Evolutionary conservation across 2,797 vertebrate genomes (phyloP).

Genomic region (Eulemur mongoz): DNA sequence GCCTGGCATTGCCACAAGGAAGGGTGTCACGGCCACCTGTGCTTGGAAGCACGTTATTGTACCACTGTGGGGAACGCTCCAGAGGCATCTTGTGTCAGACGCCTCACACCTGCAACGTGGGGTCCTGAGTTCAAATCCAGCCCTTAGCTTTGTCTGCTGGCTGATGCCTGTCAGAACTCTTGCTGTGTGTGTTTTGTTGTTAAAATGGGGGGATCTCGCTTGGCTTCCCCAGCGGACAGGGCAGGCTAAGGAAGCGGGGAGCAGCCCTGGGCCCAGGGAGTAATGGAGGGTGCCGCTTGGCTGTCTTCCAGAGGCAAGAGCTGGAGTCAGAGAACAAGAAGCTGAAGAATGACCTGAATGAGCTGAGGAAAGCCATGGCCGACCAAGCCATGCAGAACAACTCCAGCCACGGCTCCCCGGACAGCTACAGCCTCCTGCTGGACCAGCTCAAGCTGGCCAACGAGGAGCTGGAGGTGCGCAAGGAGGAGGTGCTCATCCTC

Average conservation of each 20-base stretch:
- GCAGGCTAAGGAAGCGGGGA: not conserved
- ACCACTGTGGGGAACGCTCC: rapidly evolving
- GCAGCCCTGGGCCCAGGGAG: not conserved
- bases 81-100: not conserved
- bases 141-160: not conserved
- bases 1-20: not conserved
- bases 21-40: not conserved
- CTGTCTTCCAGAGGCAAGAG: slow-evolving; percentile 92
- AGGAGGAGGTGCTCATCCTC: slow-evolving; percentile 96
- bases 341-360: slow-evolving; percentile 95
- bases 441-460: slow-evolving; percentile 91
- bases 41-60: not conserved
- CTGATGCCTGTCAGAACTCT: not conserved
- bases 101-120: not conserved
- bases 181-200: rapidly evolving
- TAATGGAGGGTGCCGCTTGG: rapidly evolving
- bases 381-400: slow-evolving; percentile 84
- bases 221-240: not conserved
- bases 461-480: slow-evolving; percentile 96
- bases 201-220: not conserved
- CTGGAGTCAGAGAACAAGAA: slow-evolving; percentile 97
- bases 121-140: not conserved
- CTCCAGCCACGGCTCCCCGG: slow-evolving; percentile 84
- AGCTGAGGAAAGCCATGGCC: slow-evolving; percentile 89
- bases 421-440: slow-evolving; percentile 90